A percentile compares a stretch with the other conserved stretches of the same genome.
Conservation (phyloP, 2,888 invertebrate genomes). For the Deroplatys truncata region DNA sequence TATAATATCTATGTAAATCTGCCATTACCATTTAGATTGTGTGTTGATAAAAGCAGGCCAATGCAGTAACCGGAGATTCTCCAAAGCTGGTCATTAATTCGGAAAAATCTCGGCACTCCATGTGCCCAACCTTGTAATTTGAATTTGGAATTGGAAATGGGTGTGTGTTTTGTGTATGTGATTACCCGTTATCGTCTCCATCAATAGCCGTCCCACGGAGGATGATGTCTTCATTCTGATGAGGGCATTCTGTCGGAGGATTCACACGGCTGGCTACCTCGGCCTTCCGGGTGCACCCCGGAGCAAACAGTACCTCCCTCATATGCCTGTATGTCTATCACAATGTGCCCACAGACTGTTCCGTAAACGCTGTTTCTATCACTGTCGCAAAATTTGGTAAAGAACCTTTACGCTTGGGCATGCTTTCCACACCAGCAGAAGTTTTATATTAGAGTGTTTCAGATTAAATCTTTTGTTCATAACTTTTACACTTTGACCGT, state of each 20-base stretch:
- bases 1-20: neutral
- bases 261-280: neutral
- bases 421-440: no score
- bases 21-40: conserved; percentile 11
- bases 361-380: no score
- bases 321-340: no score
- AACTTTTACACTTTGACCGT: no score
- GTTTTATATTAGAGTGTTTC: no score
- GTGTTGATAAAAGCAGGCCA: neutral
- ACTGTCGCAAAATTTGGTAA: no score
- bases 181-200: conserved; percentile 2
- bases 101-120: neutral
- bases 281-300: neutral
- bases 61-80: neutral
- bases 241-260: neutral
- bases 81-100: neutral
- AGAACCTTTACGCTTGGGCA: no score
- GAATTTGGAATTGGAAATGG: conserved; percentile 8
- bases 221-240: conserved; percentile 9
- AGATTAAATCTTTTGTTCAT: no score
- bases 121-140: conserved; percentile 7
- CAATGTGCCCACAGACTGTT: no score
- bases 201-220: neutral
- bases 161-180: conserved; percentile 5
- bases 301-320: neutral